A percentile compares a stretch with the other conserved stretches of the same genome.
Evolutionary conservation across 1,140 invertebrate species (phyloP).

Genomic region (Oncopodura yosiiana): DNA sequence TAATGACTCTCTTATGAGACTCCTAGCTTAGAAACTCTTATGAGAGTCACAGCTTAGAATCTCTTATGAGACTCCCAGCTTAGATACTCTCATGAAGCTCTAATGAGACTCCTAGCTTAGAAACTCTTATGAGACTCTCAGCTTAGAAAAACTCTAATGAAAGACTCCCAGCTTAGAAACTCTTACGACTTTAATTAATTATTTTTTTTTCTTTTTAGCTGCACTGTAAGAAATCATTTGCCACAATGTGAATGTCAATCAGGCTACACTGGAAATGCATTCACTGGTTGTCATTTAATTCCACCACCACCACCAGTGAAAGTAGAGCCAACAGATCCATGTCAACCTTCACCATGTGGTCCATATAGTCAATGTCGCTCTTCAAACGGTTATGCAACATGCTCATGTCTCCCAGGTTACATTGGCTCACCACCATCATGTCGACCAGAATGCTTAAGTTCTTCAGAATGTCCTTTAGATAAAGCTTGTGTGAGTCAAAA

Average conservation of each 20-base stretch:
- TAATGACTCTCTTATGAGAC: slow-evolving; percentile 66
- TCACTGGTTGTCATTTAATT: slow-evolving; percentile 29
- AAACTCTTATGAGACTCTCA: slow-evolving; percentile 60
- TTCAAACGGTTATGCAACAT: slow-evolving; percentile 48
- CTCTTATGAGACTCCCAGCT: slow-evolving; percentile 68
- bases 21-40: slow-evolving; percentile 60
- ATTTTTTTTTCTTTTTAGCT: slow-evolving; percentile 34
- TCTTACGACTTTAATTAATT: no score
- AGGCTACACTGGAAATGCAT: slow-evolving; percentile 39
- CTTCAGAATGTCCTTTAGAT: slow-evolving; percentile 53
- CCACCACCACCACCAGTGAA: background rate
- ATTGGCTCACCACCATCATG: slow-evolving; percentile 56
- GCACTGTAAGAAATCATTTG: slow-evolving; percentile 39
- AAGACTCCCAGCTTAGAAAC: slow-evolving; percentile 37
- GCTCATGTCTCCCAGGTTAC: slow-evolving; percentile 51
- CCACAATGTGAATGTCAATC: slow-evolving; percentile 37
- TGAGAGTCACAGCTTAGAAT: slow-evolving; percentile 60
- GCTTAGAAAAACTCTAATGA: no score
- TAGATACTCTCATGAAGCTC: slow-evolving; percentile 53
- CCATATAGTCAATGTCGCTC: slow-evolving; percentile 59
- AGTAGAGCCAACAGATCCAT: slow-evolving; percentile 37
- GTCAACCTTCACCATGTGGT: slow-evolving; percentile 64
- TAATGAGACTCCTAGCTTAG: slow-evolving; percentile 71
- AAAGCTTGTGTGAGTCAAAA: slow-evolving; percentile 48
- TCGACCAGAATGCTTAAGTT: slow-evolving; percentile 57